Evolutionary conservation across 2,797 vertebrate genomes (phyloP).

Genomic region (Tympanoctomys barrerae): DNA sequence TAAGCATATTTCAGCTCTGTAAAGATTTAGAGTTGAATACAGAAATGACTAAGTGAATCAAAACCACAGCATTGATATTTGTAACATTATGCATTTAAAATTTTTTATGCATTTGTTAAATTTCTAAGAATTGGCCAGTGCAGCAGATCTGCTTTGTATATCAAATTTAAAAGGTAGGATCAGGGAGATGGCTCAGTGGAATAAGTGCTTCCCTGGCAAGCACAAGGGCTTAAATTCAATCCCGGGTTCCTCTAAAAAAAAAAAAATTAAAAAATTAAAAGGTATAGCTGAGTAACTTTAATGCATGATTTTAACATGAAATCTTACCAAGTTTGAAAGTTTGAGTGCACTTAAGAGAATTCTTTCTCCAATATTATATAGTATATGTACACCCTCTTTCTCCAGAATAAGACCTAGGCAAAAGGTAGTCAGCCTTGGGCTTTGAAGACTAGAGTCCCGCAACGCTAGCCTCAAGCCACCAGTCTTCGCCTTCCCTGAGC

Average conservation of each 20-base stretch:
- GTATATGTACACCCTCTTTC: neutral
- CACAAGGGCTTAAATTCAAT: too few relatives aligned
- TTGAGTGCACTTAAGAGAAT: slow-evolving; percentile 23
- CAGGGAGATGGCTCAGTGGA: too few relatives aligned
- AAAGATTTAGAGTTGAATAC: slow-evolving; percentile 46
- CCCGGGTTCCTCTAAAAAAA: too few relatives aligned
- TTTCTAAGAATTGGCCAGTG: slow-evolving; percentile 15
- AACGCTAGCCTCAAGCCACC: neutral
- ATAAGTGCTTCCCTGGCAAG: too few relatives aligned
- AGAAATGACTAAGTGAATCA: neutral
- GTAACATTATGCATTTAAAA: neutral
- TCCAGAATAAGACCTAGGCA: neutral
- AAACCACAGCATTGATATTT: slow-evolving; percentile 6
- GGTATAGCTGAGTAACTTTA: slow-evolving; percentile 9
- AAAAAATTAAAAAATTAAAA: neutral
- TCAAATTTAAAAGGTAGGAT: slow-evolving; percentile 11
- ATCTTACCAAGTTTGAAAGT: slow-evolving; percentile 29
- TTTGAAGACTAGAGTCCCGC: neutral
- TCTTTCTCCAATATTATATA: neutral
- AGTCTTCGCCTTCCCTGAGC: neutral
- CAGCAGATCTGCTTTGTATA: neutral
- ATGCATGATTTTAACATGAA: slow-evolving; percentile 43
- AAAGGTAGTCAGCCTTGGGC: neutral
- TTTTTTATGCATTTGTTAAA: neutral
- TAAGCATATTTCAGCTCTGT: slow-evolving; percentile 39